A percentile compares a stretch with the other conserved stretches of the same genome.
Evolutionary conservation across 2,888 invertebrate genomes (phyloP).

Genomic region (Volucella inflata): DNA sequence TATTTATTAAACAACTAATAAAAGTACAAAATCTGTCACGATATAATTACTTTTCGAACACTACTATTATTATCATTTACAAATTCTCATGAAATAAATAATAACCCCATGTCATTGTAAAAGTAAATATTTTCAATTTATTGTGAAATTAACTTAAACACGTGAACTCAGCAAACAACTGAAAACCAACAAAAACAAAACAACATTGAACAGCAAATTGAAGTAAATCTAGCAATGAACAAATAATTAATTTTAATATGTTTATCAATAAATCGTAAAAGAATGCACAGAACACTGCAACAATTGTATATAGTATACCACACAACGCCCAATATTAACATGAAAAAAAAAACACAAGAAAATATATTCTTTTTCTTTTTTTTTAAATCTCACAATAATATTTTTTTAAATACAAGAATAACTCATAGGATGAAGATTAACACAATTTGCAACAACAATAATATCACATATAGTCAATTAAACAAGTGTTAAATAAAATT

Average conservation of each 20-base stretch:
- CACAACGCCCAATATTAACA: slow-evolving; percentile 59
- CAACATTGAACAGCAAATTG: slow-evolving; percentile 33
- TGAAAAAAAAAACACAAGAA: slow-evolving; percentile 10
- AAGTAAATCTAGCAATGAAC: slow-evolving; percentile 50
- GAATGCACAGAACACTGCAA: slow-evolving; percentile 44
- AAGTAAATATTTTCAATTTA: slow-evolving; percentile 35
- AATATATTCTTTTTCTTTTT: slow-evolving; percentile 30
- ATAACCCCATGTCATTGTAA: slow-evolving; percentile 23
- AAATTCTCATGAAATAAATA: slow-evolving; percentile 10
- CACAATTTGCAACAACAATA: slow-evolving; percentile 66
- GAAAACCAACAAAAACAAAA: neutral
- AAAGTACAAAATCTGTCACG: neutral
- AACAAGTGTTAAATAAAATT: slow-evolving; percentile 6
- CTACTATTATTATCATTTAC: neutral
- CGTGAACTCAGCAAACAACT: slow-evolving; percentile 1
- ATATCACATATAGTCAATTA: slow-evolving; percentile 46
- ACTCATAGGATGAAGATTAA: slow-evolving; percentile 6
- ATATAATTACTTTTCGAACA: slow-evolving; percentile 60
- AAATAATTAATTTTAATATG: slow-evolving; percentile 40
- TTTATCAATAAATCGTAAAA: neutral
- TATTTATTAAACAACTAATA: too few relatives aligned
- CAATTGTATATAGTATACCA: slow-evolving; percentile 40
- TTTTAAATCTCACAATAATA: slow-evolving; percentile 22
- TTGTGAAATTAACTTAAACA: slow-evolving; percentile 37
- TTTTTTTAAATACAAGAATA: slow-evolving; percentile 22